Evolutionary conservation across 2,797 vertebrate species (phyloP), one percentile per base, ranked within the genome.

Genomic region (Manis crassicaudata): DNA sequence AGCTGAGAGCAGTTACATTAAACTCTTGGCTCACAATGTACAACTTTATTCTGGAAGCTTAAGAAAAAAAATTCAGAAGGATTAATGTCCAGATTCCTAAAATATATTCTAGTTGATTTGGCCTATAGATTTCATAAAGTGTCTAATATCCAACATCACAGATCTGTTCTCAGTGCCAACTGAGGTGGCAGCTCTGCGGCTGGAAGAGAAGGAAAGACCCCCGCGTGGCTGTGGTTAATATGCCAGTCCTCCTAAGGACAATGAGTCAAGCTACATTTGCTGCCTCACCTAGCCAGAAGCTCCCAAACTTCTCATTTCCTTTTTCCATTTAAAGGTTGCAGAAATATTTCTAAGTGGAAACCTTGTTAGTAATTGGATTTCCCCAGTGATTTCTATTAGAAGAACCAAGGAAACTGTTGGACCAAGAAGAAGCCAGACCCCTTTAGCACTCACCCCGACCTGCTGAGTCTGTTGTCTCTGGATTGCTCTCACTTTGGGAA

Each of bases 401-500:
- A 80, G 70, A 52, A 80, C 27, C 27, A 20, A n/a, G 3, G 21
- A 32, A 56, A 56, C 0, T 0, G 25, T 3, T 0, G 21, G 54
- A 21, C 35, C 43, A 67, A 67, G 40, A 1, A 27, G 76, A 35
- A 32, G 68, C 37, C 35, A 62, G 35, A 20, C 14, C 35, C 13
- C 17, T 16, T 11, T 6, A 5, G 62, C 13, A 2, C 29, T 9
- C 18, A 0, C 29, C 32, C 98, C 95, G 97, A 99, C 99, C 99
- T 99, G 99, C 98, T 99, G 99, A 0, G 96, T 98, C 52, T 99
- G 99, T 50, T 98, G 99, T 86, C 99, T 98, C 97, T 99, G 97
- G 84, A 98, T 97, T 0, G 98, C 99, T 94, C 99, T 98, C 27
- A 98, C 98, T 96, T 99, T 99, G 18, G 99, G 99, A 23, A 99